These are phyloP conservation scores for Drosophila ezoana DNA, from an alignment of 2,888 invertebrate genomes.

Conservation along the genomic window DNA sequence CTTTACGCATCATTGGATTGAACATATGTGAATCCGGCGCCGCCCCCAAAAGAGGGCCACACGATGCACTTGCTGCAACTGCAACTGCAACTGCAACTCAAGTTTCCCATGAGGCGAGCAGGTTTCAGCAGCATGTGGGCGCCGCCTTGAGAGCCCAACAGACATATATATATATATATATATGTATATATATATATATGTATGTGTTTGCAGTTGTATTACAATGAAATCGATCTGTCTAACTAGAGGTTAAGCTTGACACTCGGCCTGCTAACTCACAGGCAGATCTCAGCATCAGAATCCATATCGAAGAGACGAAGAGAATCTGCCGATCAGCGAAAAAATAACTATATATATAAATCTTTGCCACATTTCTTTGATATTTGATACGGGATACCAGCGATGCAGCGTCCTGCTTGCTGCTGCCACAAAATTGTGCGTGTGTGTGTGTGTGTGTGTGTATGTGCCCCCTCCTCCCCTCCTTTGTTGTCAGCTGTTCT, in stretches of 20 bases:
- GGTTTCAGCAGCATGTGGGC: constrained; percentile 33
- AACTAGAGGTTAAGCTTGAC: constrained; percentile 41
- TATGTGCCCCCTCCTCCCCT: neutral
- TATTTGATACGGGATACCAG: constrained; percentile 49
- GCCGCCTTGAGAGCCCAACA: constrained; percentile 36
- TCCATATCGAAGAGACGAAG: neutral
- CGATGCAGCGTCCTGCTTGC: constrained; percentile 32
- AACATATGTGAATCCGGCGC: constrained; percentile 36
- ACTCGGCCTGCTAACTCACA: constrained; percentile 10
- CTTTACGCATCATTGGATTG: constrained; percentile 43
- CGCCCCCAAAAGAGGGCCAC: constrained; percentile 3
- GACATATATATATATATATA: neutral
- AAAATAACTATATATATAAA: constrained; percentile 3
- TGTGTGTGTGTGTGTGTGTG: neutral
- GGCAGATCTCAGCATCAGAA: neutral
- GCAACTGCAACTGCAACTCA: constrained; percentile 23
- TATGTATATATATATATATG: neutral
- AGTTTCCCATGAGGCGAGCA: constrained; percentile 51
- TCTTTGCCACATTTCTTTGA: constrained; percentile 53
- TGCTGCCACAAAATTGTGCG: neutral
- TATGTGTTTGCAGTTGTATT: constrained; percentile 13
- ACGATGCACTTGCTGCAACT: constrained; percentile 28
- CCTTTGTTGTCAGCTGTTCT: constrained; percentile 56
- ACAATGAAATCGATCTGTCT: constrained; percentile 45
- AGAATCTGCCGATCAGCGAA: constrained; percentile 44